Base-by-base conservation (phyloP, 2,113 vertebrate species). In the Lepidothrix coronata region DNA sequence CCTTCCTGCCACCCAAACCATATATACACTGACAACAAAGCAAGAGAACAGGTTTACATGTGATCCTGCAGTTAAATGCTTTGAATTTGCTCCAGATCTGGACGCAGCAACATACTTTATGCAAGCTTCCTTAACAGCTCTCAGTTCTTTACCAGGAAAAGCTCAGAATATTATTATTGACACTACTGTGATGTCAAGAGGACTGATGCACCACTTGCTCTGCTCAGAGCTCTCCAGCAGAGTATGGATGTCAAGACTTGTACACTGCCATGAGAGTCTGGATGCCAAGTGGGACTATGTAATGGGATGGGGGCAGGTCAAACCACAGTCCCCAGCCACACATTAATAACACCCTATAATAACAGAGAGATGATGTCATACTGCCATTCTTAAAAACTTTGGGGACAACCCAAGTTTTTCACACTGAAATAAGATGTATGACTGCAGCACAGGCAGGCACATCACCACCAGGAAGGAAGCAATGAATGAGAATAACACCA, bases 341-440 rank as follows among this genome's bases (percentile, higher is more conserved):
- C 49, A 46, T 30, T 68, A 81, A 11, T 3, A 85, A 65, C 66
- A 24, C 28, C n/a, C 58, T 27, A 2, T 2, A 73, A 37, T 16
- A 89, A 77, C 57, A 92, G 27, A 15, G 43, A 52, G 21, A n/a
- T 61, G 20, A 77, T 57, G 48, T 52, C 63, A 83, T 7, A 28
- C 5, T 77, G 73, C 51, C 63, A 21, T 62, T 82, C 63, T 37
- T 80, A 71, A 90, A 70, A 95, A 59, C 83, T 48, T 63, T 17
- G 23, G 63, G 43, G 72, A 58, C 35, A 22, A 66, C 43, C 54
- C 39, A 41, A 41, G 39, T 41, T 41, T 41, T 41, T 41, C 39
- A 51, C 0, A 0, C 33, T 41, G 75, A 79, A 80, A 14, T 2
- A 11, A 74, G 59, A 52, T 9, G 21, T 5, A 27, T 3, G 39